These are phyloP conservation scores for Bombus waltoni DNA, from an alignment of 1,140 invertebrate genomes.

Conservation along the genomic window DNA sequence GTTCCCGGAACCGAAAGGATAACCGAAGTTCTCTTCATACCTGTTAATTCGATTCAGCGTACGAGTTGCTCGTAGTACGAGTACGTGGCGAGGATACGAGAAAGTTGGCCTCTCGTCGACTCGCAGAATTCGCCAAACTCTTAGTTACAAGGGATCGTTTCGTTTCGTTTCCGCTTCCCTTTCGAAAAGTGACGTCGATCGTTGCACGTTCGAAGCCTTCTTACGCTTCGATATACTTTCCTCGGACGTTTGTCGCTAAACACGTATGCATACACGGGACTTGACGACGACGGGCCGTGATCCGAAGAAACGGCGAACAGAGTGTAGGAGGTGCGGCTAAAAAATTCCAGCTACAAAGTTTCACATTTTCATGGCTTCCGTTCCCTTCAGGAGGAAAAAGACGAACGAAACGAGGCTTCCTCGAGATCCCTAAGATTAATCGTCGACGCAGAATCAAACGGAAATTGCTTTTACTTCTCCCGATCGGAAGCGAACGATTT, in stretches of 20 bases:
- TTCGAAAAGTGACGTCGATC: background rate
- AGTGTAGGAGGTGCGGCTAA: background rate
- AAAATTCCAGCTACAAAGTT: background rate
- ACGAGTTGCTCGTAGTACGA: slow-evolving; percentile 28
- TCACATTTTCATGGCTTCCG: background rate
- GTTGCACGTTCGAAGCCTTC: background rate
- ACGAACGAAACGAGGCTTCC: background rate
- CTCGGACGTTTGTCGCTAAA: background rate
- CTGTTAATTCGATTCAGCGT: slow-evolving; percentile 51
- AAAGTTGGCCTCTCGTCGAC: slow-evolving; percentile 1
- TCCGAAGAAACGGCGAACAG: too few relatives aligned
- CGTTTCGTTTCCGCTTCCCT: background rate
- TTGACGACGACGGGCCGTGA: too few relatives aligned
- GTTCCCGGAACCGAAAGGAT: slow-evolving; percentile 29
- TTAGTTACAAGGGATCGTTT: background rate
- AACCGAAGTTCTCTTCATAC: slow-evolving; percentile 49
- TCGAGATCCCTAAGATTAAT: slow-evolving; percentile 25
- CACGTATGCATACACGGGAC: background rate
- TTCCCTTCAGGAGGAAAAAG: background rate
- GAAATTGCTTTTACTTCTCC: slow-evolving; percentile 28
- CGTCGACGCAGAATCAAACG: slow-evolving; percentile 21
- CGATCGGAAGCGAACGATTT: background rate
- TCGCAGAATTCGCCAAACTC: slow-evolving; percentile 20
- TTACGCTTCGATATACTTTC: background rate
- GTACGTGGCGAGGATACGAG: slow-evolving; percentile 47